Evolutionary conservation across 2,888 invertebrate genomes (phyloP).

Genomic region (Drosophila barbarae): DNA sequence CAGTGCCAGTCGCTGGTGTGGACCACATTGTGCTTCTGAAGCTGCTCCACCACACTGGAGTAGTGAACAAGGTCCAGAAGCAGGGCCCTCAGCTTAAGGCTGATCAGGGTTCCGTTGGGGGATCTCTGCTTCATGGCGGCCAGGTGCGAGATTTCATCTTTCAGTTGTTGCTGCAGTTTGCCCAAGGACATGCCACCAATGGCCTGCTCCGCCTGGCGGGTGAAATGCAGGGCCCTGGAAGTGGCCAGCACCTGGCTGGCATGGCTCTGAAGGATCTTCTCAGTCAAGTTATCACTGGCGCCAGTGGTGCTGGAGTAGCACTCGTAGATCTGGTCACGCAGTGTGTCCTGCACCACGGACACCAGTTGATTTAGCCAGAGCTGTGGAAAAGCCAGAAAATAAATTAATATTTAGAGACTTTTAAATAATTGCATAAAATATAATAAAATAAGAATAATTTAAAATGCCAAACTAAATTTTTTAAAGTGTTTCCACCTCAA

Average conservation of each 20-base stretch:
- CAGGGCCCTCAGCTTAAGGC: conserved; percentile 93
- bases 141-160: conserved; percentile 77
- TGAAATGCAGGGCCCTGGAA: conserved; percentile 91
- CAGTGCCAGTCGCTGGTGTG: conserved; percentile 91
- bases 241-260: conserved; percentile 89
- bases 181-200: conserved; percentile 84
- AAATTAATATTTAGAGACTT: neutral
- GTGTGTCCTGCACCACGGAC: conserved; percentile 88
- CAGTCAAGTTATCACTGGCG: conserved; percentile 76
- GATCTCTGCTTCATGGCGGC: conserved; percentile 69
- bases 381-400: conserved; percentile 44
- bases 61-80: conserved; percentile 96
- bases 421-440: neutral
- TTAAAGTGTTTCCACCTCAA: conserved; percentile 66
- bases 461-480: neutral
- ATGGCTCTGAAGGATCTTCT: conserved; percentile 80
- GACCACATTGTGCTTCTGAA: conserved; percentile 86
- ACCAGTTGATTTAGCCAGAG: conserved; percentile 84
- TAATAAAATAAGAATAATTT: neutral
- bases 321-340: conserved; percentile 84
- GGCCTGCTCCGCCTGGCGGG: conserved; percentile 90
- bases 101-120: conserved; percentile 82
- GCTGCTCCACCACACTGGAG: conserved; percentile 88
- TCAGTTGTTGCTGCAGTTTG: conserved; percentile 80
- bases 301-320: conserved; percentile 79